Percentiles rank a stretch among this genome's conserved stretches.
Evolutionary conservation across 2,888 invertebrate species (phyloP).

Genomic region (Carcina quercana): DNA sequence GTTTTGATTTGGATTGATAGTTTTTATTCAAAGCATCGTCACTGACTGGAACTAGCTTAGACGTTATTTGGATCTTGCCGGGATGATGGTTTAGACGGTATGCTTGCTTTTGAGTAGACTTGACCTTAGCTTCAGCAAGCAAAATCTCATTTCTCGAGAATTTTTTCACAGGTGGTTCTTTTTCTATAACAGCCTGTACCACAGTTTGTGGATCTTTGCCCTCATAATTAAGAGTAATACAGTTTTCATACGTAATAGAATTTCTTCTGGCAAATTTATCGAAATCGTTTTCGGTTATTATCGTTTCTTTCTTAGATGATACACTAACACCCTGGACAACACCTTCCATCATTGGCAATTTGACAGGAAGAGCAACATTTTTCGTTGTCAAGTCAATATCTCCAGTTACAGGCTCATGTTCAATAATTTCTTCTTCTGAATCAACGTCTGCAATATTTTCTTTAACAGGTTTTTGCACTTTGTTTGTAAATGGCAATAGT

Average conservation of each 20-base stretch:
- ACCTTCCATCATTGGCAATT: conserved; percentile 11
- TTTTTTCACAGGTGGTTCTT: conserved; percentile 35
- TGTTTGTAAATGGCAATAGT: conserved; percentile 33
- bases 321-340: conserved; percentile 4
- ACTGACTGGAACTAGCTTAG: conserved; percentile 22
- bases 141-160: conserved; percentile 38
- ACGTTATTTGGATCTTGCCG: conserved; percentile 26
- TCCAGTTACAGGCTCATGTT: conserved; percentile 33
- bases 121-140: conserved; percentile 37
- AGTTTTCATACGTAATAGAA: conserved; percentile 56
- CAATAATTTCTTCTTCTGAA: conserved; percentile 33
- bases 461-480: conserved; percentile 22
- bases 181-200: conserved; percentile 45
- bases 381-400: conserved; percentile 24
- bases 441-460: conserved; percentile 20
- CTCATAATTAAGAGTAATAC: conserved; percentile 52
- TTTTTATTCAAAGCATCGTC: conserved; percentile 44
- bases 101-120: conserved; percentile 33
- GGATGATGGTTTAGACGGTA: conserved; percentile 26
- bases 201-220: conserved; percentile 45
- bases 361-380: conserved; percentile 14
- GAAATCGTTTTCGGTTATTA: conserved; percentile 65
- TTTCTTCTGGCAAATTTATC: conserved; percentile 64
- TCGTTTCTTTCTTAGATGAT: conserved; percentile 40
- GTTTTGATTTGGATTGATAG: conserved; percentile 53